A percentile compares a stretch with the other conserved stretches of the same genome.
phyloP scores from a whole-genome alignment of 2,797 vertebrate genomes.

The Carapus acus region DNA sequence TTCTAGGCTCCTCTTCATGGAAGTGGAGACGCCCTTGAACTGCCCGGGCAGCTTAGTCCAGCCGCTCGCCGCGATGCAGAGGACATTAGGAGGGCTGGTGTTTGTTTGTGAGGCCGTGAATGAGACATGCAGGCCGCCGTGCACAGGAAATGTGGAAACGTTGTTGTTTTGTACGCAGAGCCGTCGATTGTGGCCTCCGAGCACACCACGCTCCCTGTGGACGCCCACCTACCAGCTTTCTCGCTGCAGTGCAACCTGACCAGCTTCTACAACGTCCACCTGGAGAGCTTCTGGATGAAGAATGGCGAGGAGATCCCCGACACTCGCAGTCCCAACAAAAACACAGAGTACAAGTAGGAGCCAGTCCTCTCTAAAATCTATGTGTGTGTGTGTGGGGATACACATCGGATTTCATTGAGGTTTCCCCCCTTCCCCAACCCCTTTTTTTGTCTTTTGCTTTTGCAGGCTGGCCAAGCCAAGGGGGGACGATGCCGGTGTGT shows the following conservation, averaged over 20 bases:
- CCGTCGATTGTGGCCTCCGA: constrained; percentile 82
- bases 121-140: too few relatives aligned
- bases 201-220: constrained; percentile 68
- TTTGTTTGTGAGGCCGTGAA: too few relatives aligned
- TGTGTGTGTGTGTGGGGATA: background rate
- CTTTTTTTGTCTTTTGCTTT: background rate
- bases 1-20: too few relatives aligned
- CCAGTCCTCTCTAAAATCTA: background rate
- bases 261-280: constrained; percentile 58
- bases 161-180: constrained; percentile 75
- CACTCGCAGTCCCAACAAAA: constrained; percentile 64
- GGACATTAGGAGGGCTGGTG: too few relatives aligned
- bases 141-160: too few relatives aligned
- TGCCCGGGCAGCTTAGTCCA: too few relatives aligned
- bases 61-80: too few relatives aligned
- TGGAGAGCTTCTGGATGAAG: constrained; percentile 88
- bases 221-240: constrained; percentile 54
- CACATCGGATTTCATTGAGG: too few relatives aligned
- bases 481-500: constrained; percentile 85
- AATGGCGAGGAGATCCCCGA: constrained; percentile 83
- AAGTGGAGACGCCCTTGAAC: too few relatives aligned
- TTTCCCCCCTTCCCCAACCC: background rate
- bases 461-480: constrained; percentile 84
- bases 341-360: constrained; percentile 81
- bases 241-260: constrained; percentile 93